Conservation (phyloP, 2,113 vertebrate genomes). For the Scopus umbretta region DNA sequence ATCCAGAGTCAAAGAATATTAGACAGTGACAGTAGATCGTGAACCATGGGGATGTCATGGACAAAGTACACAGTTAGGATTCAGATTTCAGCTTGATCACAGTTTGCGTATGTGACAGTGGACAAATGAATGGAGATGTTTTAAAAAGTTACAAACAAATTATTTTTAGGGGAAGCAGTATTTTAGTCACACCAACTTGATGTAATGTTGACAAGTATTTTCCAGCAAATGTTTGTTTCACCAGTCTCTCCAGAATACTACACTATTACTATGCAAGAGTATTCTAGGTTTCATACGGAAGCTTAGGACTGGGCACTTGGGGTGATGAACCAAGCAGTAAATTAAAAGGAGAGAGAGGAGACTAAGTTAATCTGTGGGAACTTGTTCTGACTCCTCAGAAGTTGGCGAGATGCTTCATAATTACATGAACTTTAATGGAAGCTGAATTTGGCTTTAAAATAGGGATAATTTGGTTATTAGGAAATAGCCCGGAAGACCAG, state of each 20-base stretch:
- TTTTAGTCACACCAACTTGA: neutral
- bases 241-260: neutral
- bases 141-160: neutral
- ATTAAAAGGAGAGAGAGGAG: neutral
- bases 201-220: neutral
- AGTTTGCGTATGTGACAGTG: neutral
- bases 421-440: neutral
- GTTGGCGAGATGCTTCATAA: neutral
- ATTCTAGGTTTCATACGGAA: neutral
- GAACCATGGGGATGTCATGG: neutral
- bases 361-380: neutral
- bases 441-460: neutral
- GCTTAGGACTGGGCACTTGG: neutral
- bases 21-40: neutral
- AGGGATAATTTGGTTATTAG: neutral
- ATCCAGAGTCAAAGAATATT: neutral
- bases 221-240: neutral
- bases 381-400: neutral
- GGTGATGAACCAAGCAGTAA: neutral
- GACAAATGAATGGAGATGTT: neutral
- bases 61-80: neutral
- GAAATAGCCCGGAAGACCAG: neutral
- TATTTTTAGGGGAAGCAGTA: neutral
- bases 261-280: neutral
- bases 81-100: neutral